Conservation (phyloP, 2,797 vertebrate species). For the Pangasius krempfi region DNA sequence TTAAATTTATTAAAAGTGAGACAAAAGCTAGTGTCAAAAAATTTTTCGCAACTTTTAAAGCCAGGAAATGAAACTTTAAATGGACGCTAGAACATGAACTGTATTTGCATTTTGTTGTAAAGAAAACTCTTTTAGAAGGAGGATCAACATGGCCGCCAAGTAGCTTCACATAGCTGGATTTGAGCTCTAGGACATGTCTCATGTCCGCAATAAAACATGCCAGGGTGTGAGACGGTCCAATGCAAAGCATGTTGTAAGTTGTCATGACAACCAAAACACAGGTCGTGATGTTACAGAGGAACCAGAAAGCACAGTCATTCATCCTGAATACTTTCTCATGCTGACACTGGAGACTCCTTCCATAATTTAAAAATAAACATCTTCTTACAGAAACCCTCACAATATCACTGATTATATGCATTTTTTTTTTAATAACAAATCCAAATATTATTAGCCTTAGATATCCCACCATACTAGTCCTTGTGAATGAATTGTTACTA, state of each 20-base stretch:
- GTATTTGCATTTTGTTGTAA: background rate
- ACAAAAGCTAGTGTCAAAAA: background rate
- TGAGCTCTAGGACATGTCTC: background rate
- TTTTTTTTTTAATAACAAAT: background rate
- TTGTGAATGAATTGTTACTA: background rate
- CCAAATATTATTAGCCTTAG: background rate
- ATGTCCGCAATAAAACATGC: background rate
- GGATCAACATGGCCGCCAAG: background rate
- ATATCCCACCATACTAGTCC: background rate
- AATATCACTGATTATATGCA: background rate
- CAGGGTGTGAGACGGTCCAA: background rate
- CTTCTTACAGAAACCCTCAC: background rate
- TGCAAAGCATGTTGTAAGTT: background rate
- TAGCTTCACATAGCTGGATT: background rate
- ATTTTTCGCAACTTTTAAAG: background rate
- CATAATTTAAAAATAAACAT: background rate
- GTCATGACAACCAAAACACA: background rate
- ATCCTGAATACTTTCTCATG: background rate
- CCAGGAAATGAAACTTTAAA: background rate
- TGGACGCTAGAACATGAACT: background rate
- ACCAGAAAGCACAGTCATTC: background rate
- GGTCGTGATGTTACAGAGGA: background rate
- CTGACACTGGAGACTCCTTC: background rate
- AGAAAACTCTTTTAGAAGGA: background rate
- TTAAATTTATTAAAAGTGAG: background rate